Evolutionary conservation across 2,888 invertebrate genomes (phyloP).

Genomic region (Drosophila neotestacea): DNA sequence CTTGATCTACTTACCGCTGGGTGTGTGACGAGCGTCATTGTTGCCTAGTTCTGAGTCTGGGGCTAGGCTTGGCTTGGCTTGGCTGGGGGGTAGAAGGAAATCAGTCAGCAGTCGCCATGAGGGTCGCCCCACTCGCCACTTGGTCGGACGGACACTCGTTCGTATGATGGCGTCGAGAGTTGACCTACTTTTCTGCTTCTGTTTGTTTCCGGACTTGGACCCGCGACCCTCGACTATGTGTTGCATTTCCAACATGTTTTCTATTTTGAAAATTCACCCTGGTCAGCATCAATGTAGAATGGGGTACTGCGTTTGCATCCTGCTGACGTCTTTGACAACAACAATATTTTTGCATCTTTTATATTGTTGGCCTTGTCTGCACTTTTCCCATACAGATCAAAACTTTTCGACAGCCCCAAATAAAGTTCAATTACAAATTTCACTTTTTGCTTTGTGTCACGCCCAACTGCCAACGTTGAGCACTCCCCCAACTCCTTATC

Average conservation of each 20-base stretch:
- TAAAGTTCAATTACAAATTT: conserved; percentile 44
- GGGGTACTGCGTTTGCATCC: conserved; percentile 40
- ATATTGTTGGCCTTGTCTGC: conserved; percentile 68
- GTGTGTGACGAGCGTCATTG: conserved; percentile 72
- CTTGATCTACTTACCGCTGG: conserved; percentile 74
- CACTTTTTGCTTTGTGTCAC: conserved; percentile 58
- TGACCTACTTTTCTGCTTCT: conserved; percentile 69
- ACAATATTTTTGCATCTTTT: conserved; percentile 43
- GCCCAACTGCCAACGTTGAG: conserved; percentile 44
- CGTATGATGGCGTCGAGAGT: conserved; percentile 64
- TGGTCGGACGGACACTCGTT: conserved; percentile 61
- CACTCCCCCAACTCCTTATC: conserved; percentile 45
- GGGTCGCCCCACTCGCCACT: conserved; percentile 29
- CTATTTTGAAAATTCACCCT: conserved; percentile 46
- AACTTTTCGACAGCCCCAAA: conserved; percentile 2
- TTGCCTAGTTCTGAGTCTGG: conserved; percentile 43
- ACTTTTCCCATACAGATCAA: conserved; percentile 25
- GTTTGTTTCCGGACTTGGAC: conserved; percentile 55
- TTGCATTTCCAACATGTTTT: conserved; percentile 60
- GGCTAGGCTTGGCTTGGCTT: conserved; percentile 4
- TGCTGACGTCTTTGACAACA: conserved; percentile 73
- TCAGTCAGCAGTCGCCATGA: conserved; percentile 20
- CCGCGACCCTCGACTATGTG: conserved; percentile 49
- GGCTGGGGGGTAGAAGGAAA: not conserved
- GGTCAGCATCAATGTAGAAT: conserved; percentile 36